Conservation (phyloP, 2,113 vertebrate species). For the Ictalurus furcatus region DNA sequence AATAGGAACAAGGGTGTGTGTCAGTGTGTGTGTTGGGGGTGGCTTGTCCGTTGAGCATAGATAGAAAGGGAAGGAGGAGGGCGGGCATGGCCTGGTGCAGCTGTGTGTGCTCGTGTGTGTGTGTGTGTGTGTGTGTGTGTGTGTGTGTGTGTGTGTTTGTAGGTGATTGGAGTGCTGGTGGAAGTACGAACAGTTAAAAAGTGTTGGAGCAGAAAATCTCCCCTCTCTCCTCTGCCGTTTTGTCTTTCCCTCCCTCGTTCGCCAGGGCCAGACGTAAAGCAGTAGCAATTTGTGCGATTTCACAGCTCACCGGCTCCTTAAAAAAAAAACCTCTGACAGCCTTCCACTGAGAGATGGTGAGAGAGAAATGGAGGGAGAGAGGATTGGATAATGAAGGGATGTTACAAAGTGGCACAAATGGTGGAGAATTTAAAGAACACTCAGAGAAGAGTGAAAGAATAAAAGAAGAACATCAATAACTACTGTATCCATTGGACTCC, state of each 20-base stretch:
- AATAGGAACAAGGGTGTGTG: conserved; percentile 53
- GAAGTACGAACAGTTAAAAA: conserved; percentile 67
- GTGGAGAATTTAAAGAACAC: conserved; percentile 29
- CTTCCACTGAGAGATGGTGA: conserved; percentile 56
- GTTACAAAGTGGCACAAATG: conserved; percentile 40
- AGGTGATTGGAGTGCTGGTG: conserved; percentile 59
- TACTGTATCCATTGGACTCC: neutral
- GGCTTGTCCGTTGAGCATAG: conserved; percentile 45
- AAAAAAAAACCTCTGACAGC: conserved; percentile 73
- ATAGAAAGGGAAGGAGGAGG: conserved; percentile 28
- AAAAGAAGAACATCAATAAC: conserved; percentile 43
- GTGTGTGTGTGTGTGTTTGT: conserved; percentile 64
- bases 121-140: conserved; percentile 68
- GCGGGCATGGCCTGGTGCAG: conserved; percentile 60
- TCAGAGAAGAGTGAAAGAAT: conserved; percentile 17
- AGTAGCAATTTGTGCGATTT: conserved; percentile 82
- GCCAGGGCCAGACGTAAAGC: conserved; percentile 70
- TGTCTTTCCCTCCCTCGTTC: conserved; percentile 62
- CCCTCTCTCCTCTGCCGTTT: conserved; percentile 44
- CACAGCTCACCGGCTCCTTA: conserved; percentile 74
- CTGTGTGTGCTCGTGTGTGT: conserved; percentile 68
- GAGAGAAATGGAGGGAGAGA: conserved; percentile 44
- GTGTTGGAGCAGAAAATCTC: conserved; percentile 80
- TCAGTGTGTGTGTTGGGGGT: conserved; percentile 44
- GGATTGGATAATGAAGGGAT: conserved; percentile 42